Evolutionary conservation across 2,797 vertebrate genomes (phyloP), one percentile per base, ranked within the genome.

Genomic region (Xenops minutus): DNA sequence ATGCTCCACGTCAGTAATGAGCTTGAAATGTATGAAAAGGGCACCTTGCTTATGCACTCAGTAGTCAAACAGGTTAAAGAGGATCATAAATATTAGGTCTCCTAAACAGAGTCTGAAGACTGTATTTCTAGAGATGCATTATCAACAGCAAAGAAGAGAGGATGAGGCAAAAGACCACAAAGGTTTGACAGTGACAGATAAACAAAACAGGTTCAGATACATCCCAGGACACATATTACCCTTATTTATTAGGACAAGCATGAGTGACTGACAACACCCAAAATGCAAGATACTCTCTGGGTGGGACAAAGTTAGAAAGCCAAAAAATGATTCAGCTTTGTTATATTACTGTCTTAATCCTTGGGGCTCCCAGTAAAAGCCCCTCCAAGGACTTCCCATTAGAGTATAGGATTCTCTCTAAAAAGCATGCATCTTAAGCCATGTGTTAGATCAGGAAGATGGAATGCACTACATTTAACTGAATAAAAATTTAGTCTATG

Each of bases 401-500:
- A 23, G 82, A 67, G 14, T 26, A 63, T 1, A 82, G n/a, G 41
- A 51, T 44, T 22, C 36, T 95, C 56, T 85, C 41, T 71, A 59
- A 90, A 95, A 86, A 76, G 48, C 59, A 52, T 51, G 34, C 19
- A 41, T 66, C 59, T 95, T 62, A 84, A 86, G 87, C 52, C 59
- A 67, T 71, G 86, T 51, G 56, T 93, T 92, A 85, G 55, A 77
- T 92, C 68, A 92, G 41, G 63, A 93, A 94, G 48, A 85, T 78
- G 91, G 87, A 94, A 96, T 52, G 86, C 37, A 62, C 64, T 77
- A 34, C 36, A 85, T 85, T 77, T 89, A 85, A 79, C 61, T 77
- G 71, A 93, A 91, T 5, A 93, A 89, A 96, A 95, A 96, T 76
- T 84, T 80, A 91, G 85, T 95, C 80, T 90, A 88, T 88, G 80